Evolutionary conservation across 2,797 vertebrate species (phyloP).

Genomic region (Apogon hyalosoma): DNA sequence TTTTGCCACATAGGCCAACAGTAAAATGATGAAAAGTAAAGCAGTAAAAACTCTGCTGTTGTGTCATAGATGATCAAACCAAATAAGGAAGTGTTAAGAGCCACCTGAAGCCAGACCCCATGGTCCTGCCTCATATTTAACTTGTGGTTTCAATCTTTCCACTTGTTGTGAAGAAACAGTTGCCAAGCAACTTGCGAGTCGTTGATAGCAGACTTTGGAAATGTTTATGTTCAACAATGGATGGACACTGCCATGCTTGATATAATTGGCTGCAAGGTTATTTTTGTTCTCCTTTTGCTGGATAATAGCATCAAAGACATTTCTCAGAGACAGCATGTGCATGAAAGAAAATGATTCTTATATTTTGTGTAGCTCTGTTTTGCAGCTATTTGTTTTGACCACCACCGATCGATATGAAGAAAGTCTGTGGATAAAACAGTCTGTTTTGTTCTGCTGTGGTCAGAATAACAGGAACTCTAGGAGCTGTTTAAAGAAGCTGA

Average conservation of each 20-base stretch:
- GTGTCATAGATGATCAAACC: constrained; percentile 1
- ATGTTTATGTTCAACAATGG: not conserved
- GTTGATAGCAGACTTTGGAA: constrained; percentile 25
- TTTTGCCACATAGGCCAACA: too few species aligned
- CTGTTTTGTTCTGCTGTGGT: too few species aligned
- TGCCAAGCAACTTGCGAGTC: constrained; percentile 64
- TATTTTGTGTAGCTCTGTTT: not conserved
- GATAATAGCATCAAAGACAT: not conserved
- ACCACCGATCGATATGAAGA: too few species aligned
- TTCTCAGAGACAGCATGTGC: too few species aligned
- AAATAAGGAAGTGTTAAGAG: not conserved
- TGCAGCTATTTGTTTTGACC: not conserved
- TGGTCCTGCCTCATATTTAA: constrained; percentile 37
- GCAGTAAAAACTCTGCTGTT: not conserved
- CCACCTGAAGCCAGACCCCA: constrained; percentile 22
- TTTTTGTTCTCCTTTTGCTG: not conserved
- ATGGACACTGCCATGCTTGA: not conserved
- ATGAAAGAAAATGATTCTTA: not conserved
- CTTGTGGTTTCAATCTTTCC: not conserved
- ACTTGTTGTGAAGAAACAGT: constrained; percentile 29
- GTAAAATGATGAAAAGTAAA: not conserved
- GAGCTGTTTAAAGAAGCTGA: too few species aligned
- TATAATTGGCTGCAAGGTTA: not conserved
- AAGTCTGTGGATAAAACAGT: too few species aligned
- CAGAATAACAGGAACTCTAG: too few species aligned